Evolutionary conservation across 2,797 vertebrate species (phyloP).

Genomic region (Emydoidea blandingii): DNA sequence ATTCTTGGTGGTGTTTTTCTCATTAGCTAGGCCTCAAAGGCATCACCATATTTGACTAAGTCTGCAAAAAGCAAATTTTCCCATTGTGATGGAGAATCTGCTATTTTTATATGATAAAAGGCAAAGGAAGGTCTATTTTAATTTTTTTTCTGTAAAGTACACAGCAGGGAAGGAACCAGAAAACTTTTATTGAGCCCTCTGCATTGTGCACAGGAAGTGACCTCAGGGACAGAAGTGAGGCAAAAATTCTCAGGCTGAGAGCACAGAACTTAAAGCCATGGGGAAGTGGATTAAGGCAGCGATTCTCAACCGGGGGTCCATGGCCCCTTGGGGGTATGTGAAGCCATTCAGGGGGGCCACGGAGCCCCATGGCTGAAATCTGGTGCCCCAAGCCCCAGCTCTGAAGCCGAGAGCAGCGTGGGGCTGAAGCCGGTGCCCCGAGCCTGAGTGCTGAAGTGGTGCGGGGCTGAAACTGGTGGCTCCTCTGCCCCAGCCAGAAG

Average conservation of each 20-base stretch:
- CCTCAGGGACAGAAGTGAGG: not conserved
- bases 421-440: no score
- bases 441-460: no score
- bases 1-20: not conserved
- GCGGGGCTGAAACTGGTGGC: no score
- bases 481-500: no score
- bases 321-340: no score
- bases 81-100: not conserved
- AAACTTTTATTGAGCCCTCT: not conserved
- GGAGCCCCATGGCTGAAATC: no score
- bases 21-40: not conserved
- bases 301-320: no score
- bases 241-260: not conserved
- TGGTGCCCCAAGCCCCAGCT: no score
- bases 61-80: not conserved
- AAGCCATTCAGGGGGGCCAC: no score
- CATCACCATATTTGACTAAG: not conserved
- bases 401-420: no score
- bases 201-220: fast-evolving
- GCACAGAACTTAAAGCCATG: not conserved
- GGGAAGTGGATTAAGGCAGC: not conserved
- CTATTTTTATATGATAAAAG: not conserved
- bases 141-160: not conserved
- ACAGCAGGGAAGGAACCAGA: not conserved
- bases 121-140: not conserved